Percentiles rank a stretch among this genome's conserved stretches.
phyloP scores from a whole-genome alignment of 37 sponge, comb jelly and placozoan species.

The Chondrilla cf. caribensis region DNA sequence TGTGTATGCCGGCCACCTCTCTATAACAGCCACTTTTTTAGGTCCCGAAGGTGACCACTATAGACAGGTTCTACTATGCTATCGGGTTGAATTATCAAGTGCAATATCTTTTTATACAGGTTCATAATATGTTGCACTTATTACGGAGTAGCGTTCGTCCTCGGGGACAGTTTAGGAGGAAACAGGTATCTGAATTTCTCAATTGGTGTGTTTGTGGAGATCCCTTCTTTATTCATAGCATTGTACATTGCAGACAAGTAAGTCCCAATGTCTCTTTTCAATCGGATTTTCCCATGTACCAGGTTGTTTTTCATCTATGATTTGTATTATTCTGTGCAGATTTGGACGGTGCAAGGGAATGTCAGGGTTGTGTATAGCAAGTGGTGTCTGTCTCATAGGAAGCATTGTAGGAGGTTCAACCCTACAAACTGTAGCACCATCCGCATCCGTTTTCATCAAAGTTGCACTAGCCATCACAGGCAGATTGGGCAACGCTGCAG shows the following conservation, averaged over 20 bases:
- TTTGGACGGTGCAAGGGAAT: neutral
- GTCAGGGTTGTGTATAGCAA: neutral
- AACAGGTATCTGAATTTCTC: conserved; percentile 18
- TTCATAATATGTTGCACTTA: neutral
- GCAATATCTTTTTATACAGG: too few relatives aligned
- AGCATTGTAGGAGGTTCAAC: neutral
- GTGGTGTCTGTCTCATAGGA: neutral
- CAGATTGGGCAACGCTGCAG: conserved; percentile 50
- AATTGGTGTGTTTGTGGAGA: neutral
- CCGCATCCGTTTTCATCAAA: neutral
- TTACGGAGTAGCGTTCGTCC: conserved; percentile 18
- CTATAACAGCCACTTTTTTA: too few relatives aligned
- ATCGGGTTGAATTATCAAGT: neutral
- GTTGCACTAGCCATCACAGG: conserved; percentile 29
- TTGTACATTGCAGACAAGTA: neutral
- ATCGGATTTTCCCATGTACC: neutral
- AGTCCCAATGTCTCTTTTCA: neutral
- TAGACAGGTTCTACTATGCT: too few relatives aligned
- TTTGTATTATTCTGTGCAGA: neutral
- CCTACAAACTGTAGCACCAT: neutral
- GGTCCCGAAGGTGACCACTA: too few relatives aligned
- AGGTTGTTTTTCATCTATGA: too few relatives aligned
- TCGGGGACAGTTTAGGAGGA: conserved; percentile 12
- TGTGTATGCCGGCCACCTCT: too few relatives aligned
- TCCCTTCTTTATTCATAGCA: neutral